A percentile compares a stretch with the other conserved stretches of the same genome.
These are phyloP conservation scores for Okamejei kenojei DNA, from an alignment of 2,797 vertebrate genomes.

Conservation along the genomic window DNA sequence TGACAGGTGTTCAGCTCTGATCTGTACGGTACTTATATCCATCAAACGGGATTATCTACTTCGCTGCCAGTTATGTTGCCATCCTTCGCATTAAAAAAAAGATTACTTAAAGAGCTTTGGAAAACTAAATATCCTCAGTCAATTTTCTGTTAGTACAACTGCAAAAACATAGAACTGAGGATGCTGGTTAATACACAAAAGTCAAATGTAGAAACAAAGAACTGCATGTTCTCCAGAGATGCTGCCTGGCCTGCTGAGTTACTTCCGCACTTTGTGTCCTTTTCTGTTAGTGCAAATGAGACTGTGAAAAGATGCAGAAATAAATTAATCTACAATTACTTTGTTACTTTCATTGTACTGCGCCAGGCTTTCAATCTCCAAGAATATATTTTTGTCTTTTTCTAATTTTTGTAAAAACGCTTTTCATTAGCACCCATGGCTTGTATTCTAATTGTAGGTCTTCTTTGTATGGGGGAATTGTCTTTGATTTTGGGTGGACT, in stretches of 20 bases:
- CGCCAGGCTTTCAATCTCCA: neutral
- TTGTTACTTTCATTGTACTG: neutral
- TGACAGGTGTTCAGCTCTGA: neutral
- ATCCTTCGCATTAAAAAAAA: neutral
- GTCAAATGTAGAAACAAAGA: too few species aligned
- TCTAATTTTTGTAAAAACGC: neutral
- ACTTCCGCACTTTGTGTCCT: too few species aligned
- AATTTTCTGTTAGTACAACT: neutral
- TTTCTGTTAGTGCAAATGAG: neutral
- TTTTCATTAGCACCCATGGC: neutral
- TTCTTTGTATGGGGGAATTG: neutral
- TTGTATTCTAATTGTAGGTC: neutral
- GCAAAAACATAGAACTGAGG: too few species aligned
- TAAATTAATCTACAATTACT: neutral
- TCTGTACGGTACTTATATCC: neutral
- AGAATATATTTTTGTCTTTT: neutral
- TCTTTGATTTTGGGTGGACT: neutral
- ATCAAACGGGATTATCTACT: neutral
- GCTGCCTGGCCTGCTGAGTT: too few species aligned
- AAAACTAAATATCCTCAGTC: neutral
- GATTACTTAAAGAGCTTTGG: neutral
- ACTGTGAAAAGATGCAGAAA: neutral
- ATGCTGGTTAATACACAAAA: too few species aligned
- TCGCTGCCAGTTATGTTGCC: neutral
- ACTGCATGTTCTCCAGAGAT: too few species aligned